Conservation (phyloP, 2,888 invertebrate species). For the Thera britannica region DNA sequence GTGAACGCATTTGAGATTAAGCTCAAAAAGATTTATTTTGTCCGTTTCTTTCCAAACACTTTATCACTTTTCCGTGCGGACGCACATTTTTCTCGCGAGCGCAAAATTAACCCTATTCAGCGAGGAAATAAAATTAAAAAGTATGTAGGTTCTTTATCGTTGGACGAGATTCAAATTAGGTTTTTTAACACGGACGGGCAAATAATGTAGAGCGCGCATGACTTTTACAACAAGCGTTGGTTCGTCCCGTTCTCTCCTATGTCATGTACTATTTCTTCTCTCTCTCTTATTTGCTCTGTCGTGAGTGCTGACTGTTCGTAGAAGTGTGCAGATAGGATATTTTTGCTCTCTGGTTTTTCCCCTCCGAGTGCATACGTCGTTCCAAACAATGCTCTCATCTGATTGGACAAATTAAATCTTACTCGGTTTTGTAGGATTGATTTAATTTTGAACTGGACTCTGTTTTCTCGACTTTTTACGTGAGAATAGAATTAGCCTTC, state of each 20-base stretch:
- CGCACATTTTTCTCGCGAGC: constrained; percentile 45
- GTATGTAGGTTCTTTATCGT: constrained; percentile 43
- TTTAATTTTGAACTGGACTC: constrained; percentile 28
- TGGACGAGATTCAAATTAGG: constrained; percentile 57
- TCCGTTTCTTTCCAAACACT: constrained; percentile 33
- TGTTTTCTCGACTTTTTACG: constrained; percentile 15
- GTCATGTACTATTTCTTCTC: constrained; percentile 1
- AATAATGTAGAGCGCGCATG: constrained; percentile 21
- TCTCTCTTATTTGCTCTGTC: not conserved
- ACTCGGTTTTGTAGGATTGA: constrained; percentile 33
- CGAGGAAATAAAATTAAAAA: constrained; percentile 58
- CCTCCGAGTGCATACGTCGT: constrained; percentile 54
- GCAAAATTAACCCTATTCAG: constrained; percentile 63
- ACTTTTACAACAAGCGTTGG: constrained; percentile 7
- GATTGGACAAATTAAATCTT: constrained; percentile 64
- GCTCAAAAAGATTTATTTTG: constrained; percentile 19
- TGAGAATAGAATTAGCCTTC: constrained; percentile 22
- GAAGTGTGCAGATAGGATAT: not conserved
- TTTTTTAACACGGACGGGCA: constrained; percentile 49
- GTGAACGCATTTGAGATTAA: constrained; percentile 2
- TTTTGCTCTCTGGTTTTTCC: constrained; percentile 17
- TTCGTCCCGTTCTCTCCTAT: constrained; percentile 2
- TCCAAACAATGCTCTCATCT: constrained; percentile 64
- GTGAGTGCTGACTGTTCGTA: constrained; percentile 1
- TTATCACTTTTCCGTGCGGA: constrained; percentile 42